Conservation (phyloP, 2,888 invertebrate genomes). For the Pherbina coryleti region DNA sequence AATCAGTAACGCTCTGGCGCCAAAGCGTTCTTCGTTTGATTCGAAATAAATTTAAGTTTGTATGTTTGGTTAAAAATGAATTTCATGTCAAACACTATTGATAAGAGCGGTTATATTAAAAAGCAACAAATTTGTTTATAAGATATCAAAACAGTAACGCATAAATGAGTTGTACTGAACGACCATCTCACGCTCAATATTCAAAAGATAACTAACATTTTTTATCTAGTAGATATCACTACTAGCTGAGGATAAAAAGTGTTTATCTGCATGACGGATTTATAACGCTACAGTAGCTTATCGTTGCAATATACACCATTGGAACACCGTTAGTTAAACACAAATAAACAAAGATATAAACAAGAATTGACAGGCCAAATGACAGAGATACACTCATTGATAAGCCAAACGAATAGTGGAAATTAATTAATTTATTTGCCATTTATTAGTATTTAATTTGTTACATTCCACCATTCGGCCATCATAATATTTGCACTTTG, state of each 20-base stretch:
- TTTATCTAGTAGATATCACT: too few species aligned
- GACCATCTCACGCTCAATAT: too few species aligned
- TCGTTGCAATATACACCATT: too few species aligned
- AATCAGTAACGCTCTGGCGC: background rate
- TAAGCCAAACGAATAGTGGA: background rate
- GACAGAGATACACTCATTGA: background rate
- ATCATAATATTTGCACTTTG: too few species aligned
- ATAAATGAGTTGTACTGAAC: background rate
- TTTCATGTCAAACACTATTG: background rate
- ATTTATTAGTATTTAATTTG: conserved; percentile 33
- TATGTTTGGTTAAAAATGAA: background rate
- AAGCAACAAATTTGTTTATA: background rate
- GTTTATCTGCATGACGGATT: too few species aligned
- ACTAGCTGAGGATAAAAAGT: too few species aligned
- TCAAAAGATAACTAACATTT: too few species aligned
- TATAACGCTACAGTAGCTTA: too few species aligned
- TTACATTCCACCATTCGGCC: background rate
- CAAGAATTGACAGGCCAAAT: background rate
- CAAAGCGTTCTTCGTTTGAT: background rate
- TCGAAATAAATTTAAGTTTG: background rate
- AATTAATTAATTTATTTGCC: conserved; percentile 32
- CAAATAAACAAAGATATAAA: too few species aligned
- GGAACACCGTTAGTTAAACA: too few species aligned
- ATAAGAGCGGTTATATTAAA: background rate
- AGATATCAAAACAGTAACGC: background rate